Base-by-base conservation (phyloP, 2,797 vertebrate species). In the Glyptemys insculpta region DNA sequence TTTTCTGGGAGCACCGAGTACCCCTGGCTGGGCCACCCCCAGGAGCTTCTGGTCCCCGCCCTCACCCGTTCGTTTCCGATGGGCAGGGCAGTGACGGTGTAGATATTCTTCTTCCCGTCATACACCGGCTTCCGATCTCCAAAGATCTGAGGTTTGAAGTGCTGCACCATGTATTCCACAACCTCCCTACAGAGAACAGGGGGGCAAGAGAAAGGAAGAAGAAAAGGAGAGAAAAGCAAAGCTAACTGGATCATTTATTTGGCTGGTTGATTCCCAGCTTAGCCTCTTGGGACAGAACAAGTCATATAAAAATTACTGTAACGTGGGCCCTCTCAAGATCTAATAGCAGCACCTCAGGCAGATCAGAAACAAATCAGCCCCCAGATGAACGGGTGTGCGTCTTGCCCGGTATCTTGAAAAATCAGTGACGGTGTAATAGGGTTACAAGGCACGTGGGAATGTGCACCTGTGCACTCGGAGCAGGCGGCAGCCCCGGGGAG, bases 111-210 rank as follows among this genome's bases (percentile, higher is more conserved):
- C 98, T 99, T 99, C 95, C 99, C 99, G 90, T 99, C 99, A 1
- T 99, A 99, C 79, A 99, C 99, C 0, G 99, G 99, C 96, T 99
- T 99, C 96, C 99, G 98, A 98, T 99, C 99, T 0, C 99, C 99
- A 50, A 99, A 99, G 96, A 99, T 99, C 98, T 99, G 99, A 0
- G 99, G 99, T 97, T 99, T 99, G 98, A 99, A 99, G 98, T 99
- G 99, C 94, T 99, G 99, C 85, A 99, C 99, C 99, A 99, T 99
- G 98, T 99, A 99, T 96, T 99, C 99, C 98, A 99, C 99, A 12
- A 99, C 99, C 97, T 99, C 99, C 98, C 99, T 99, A 98, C 2
- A 5, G 92, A 92, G 95, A 87, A 16, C 2, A 96, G 25, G 4
- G 0, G 41, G 37, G 50, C 52, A 84, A 65, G 78, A 34, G 4